These are phyloP conservation scores for Hyperopisus bebe DNA, from an alignment of 2,113 vertebrate species.

Conservation along the genomic window DNA sequence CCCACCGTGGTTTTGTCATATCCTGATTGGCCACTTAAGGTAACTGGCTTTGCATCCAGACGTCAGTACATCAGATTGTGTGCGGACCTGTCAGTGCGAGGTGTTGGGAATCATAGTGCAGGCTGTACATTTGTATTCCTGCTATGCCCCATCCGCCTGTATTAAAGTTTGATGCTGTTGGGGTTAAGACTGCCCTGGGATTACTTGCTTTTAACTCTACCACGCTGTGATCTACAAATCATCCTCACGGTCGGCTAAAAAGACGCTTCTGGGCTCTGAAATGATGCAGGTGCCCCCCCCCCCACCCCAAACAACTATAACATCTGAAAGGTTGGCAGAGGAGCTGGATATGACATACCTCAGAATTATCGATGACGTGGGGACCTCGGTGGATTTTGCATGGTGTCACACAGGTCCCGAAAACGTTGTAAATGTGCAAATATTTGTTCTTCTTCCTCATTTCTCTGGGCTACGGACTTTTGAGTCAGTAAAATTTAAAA, in stretches of 20 bases:
- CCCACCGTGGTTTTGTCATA: background rate
- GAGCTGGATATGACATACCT: too few relatives aligned
- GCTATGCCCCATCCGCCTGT: background rate
- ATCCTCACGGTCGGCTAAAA: background rate
- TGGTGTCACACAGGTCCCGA: background rate
- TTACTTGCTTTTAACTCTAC: conserved; percentile 18
- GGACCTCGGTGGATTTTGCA: background rate
- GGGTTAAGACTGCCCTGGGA: conserved; percentile 20
- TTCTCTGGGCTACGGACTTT: background rate
- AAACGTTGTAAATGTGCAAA: background rate
- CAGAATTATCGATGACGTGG: background rate
- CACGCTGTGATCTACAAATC: conserved; percentile 4
- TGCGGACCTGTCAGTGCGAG: background rate
- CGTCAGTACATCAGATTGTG: background rate
- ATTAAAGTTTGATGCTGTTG: conserved; percentile 12
- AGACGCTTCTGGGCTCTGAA: background rate
- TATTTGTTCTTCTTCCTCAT: background rate
- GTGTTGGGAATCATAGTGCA: background rate
- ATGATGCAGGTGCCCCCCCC: background rate
- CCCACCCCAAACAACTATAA: background rate
- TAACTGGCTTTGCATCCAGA: background rate
- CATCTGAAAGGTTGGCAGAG: background rate
- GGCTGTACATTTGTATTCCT: background rate
- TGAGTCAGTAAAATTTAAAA: background rate
- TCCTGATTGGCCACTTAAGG: background rate